These are phyloP conservation scores for Abrostola triplasia DNA, from an alignment of 2,888 invertebrate species.

Conservation along the genomic window DNA sequence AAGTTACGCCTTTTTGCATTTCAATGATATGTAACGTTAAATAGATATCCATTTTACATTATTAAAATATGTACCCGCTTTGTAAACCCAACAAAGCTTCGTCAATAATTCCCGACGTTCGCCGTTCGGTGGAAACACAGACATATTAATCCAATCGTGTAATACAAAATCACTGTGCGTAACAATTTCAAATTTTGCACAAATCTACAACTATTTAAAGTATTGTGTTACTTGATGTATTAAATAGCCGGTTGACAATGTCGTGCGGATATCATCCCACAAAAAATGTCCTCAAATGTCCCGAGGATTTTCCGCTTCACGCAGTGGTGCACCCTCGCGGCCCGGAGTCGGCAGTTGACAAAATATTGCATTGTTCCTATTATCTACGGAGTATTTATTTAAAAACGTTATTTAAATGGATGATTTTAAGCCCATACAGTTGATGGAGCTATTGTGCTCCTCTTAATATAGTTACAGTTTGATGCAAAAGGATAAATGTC, in stretches of 20 bases:
- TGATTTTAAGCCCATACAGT: conserved; percentile 86
- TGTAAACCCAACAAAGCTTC: conserved; percentile 27
- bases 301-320: conserved; percentile 89
- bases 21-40: conserved; percentile 15
- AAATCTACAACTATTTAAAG: conserved; percentile 87
- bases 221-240: conserved; percentile 87
- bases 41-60: conserved; percentile 39
- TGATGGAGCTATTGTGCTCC: conserved; percentile 81
- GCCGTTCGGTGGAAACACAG: conserved; percentile 51
- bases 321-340: conserved; percentile 85
- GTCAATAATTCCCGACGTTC: conserved; percentile 44
- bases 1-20: conserved; percentile 10
- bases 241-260: conserved; percentile 88
- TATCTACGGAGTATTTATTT: conserved; percentile 87
- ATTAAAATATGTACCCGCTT: conserved; percentile 35
- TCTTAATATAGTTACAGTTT: conserved; percentile 79
- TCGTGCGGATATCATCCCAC: conserved; percentile 88
- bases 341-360: conserved; percentile 87
- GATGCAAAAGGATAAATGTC: conserved; percentile 61
- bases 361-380: conserved; percentile 89
- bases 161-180: conserved; percentile 82
- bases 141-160: conserved; percentile 82
- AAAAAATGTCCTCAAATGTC: conserved; percentile 88
- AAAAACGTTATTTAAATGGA: conserved; percentile 88
- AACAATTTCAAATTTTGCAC: conserved; percentile 87